Conservation (phyloP, 2,797 vertebrate genomes). For the Siniperca obscura region DNA sequence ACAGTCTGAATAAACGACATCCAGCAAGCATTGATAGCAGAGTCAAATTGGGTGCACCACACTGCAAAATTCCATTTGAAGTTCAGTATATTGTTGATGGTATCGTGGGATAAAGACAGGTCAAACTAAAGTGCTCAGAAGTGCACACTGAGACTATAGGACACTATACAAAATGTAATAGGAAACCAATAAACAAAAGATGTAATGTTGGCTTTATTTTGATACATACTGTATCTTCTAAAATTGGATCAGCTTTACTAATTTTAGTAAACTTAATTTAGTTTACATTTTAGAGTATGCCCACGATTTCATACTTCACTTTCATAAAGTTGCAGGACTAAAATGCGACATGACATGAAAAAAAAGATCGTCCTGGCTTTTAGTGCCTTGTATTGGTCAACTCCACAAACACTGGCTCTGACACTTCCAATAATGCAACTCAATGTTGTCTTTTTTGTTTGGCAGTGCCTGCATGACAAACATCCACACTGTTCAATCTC, state of each 20-base stretch:
- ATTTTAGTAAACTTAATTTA: background rate
- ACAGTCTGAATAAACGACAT: background rate
- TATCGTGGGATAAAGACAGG: background rate
- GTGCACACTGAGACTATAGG: background rate
- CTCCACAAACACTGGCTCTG: no score
- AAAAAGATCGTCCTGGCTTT: background rate
- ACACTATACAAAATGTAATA: background rate
- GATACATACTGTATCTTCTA: background rate
- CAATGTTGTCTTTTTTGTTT: background rate
- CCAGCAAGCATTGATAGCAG: background rate
- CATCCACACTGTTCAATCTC: background rate
- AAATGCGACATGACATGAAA: background rate
- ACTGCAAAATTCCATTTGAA: background rate
- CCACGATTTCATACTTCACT: background rate
- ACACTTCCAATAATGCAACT: background rate
- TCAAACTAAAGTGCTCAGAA: background rate
- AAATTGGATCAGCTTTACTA: background rate
- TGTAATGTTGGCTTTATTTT: no score
- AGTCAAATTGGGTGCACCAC: no score
- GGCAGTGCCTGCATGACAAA: background rate
- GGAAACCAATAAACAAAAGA: background rate
- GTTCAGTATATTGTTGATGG: background rate
- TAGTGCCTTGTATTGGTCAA: background rate
- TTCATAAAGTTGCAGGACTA: background rate
- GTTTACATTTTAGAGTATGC: no score